Conservation (phyloP, 2,888 invertebrate genomes). For the Willowsia nigromaculata region DNA sequence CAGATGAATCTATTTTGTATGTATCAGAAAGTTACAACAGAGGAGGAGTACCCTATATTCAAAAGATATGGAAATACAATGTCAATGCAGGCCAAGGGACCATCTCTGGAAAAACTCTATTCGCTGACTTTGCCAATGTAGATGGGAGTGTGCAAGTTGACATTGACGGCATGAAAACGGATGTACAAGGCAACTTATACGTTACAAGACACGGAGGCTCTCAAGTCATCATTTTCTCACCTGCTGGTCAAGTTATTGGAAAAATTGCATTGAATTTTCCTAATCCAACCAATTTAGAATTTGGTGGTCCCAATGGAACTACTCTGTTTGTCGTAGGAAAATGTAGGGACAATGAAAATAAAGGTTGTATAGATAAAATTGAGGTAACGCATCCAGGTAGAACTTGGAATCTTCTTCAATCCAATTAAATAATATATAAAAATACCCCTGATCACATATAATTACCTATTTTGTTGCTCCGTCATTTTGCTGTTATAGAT, state of each 20-base stretch:
- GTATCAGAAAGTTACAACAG: conserved; percentile 74
- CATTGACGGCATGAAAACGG: conserved; percentile 75
- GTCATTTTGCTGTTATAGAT: too few species aligned
- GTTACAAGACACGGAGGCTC: conserved; percentile 74
- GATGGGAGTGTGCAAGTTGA: conserved; percentile 57
- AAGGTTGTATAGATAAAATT: conserved; percentile 72
- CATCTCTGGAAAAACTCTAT: conserved; percentile 66
- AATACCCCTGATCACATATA: too few species aligned
- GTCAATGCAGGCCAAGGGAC: conserved; percentile 62
- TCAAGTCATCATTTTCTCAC: conserved; percentile 66
- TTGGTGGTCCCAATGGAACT: conserved; percentile 70
- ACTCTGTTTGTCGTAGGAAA: conserved; percentile 73
- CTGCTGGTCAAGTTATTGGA: conserved; percentile 62
- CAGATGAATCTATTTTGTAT: conserved; percentile 72
- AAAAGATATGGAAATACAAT: conserved; percentile 75
- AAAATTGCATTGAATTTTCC: conserved; percentile 71
- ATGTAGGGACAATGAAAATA: conserved; percentile 53
- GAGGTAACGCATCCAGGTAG: conserved; percentile 68
- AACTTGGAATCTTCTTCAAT: conserved; percentile 69
- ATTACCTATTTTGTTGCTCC: too few species aligned
- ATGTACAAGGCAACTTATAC: conserved; percentile 68
- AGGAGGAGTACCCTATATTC: conserved; percentile 65
- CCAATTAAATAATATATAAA: too few species aligned
- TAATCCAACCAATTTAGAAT: conserved; percentile 76
- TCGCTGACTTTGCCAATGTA: conserved; percentile 71